Evolutionary conservation across 1,140 invertebrate genomes (phyloP).

Genomic region (Megalonaias nervosa): DNA sequence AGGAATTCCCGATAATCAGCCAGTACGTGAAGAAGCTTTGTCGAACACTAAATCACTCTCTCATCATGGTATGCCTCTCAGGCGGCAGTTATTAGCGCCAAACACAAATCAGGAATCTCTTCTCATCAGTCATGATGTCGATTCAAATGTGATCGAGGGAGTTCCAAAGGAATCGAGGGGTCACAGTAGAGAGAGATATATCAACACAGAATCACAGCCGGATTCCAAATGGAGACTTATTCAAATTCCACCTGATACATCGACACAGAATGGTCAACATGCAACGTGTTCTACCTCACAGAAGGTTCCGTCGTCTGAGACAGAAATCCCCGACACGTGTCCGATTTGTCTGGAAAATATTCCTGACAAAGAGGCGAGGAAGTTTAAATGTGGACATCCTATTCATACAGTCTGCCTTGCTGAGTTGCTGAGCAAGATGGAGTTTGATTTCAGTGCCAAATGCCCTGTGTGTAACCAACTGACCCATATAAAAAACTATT

Average conservation of each 20-base stretch:
- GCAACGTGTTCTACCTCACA: not conserved
- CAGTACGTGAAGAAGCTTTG: not conserved
- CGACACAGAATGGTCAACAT: not conserved
- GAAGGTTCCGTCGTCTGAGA: slow-evolving; percentile 6
- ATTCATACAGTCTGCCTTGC: slow-evolving; percentile 28
- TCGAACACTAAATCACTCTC: not conserved
- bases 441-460: slow-evolving; percentile 23
- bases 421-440: slow-evolving; percentile 8
- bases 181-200: not conserved
- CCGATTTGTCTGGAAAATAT: slow-evolving; percentile 30
- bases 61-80: no score
- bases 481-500: slow-evolving; percentile 23
- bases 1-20: not conserved
- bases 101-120: no score
- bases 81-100: no score
- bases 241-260: not conserved
- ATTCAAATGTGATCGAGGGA: not conserved
- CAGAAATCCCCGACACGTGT: slow-evolving; percentile 20
- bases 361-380: slow-evolving; percentile 19
- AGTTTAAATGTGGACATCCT: slow-evolving; percentile 10
- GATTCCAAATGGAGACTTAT: not conserved
- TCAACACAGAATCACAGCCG: not conserved
- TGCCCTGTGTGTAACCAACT: slow-evolving; percentile 23
- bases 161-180: slow-evolving; percentile 2
- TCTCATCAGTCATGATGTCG: not conserved